Evolutionary conservation across 2,888 invertebrate genomes (phyloP), one percentile per base, ranked within the genome.

Genomic region (Rhingia campestris): DNA sequence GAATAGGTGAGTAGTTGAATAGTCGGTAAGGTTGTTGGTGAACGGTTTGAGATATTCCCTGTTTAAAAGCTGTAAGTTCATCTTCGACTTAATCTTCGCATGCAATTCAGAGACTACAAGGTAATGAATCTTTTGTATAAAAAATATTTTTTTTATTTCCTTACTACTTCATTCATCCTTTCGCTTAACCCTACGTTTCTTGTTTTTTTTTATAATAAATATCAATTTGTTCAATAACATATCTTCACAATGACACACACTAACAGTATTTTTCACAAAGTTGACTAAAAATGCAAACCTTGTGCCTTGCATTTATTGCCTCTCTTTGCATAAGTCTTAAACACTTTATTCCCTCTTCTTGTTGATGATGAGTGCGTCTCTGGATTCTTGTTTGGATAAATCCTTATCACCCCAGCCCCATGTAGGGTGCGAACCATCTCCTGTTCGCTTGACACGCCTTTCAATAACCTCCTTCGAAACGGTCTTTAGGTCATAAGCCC

Each of bases 401-500:
- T 95, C 95, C 88, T 93, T 93, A 88, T 95, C 95, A 0, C 95
- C 95, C 95, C 95, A 95, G 0, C 96, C 96, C 96, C 96, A 96
- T 4, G 95, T 92, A 47, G 94, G 93, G 88, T 95, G 95, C 0
- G 93, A 92, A 0, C 95, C 95, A 87, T 96, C 96, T 0, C 96
- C 96, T 0, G 96, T 96, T 75, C 95, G 93, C 87, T 93, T 90
- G 0, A 95, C 95, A 33, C 96, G 92, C 87, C 93, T 94, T 88
- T 93, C 92, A 7, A 96, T 93, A 87, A 95, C 94, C 58, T 95
- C 95, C 6, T 92, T 89, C 0, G 96, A 95, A 0, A 96, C 97
- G 0, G 95, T 95, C 91, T 97, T 97, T 87, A 97, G 91, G 90
- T 97, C 97, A 89, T 97, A 97, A 0, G 96, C 97, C 95, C 95